These are phyloP conservation scores for Hetaerina titia DNA, from an alignment of 2,888 invertebrate species.

Conservation along the genomic window DNA sequence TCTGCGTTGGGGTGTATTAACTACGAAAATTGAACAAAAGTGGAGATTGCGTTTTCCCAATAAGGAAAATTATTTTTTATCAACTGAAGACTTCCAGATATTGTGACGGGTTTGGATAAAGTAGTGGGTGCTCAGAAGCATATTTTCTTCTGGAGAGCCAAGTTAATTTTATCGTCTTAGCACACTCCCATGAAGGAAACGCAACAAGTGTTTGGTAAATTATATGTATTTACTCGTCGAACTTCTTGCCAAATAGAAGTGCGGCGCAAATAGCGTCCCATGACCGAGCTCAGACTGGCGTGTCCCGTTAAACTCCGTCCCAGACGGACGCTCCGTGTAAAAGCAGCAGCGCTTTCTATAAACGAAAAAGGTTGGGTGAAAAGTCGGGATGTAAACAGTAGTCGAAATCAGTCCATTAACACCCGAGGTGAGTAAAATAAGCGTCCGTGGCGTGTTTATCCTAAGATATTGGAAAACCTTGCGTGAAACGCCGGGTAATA, in stretches of 20 bases:
- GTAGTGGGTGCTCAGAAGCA: too few species aligned
- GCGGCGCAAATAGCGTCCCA: neutral
- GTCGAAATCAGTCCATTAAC: slow-evolving; percentile 14
- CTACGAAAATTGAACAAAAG: too few species aligned
- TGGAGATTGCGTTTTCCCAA: too few species aligned
- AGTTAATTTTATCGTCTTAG: neutral
- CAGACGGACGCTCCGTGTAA: too few species aligned
- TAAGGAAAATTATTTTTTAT: too few species aligned
- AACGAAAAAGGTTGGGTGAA: neutral
- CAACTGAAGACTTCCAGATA: too few species aligned
- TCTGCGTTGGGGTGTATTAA: too few species aligned
- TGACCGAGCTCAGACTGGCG: neutral
- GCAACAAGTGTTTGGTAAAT: neutral
- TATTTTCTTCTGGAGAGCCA: too few species aligned
- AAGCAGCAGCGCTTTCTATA: neutral
- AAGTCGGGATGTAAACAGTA: neutral
- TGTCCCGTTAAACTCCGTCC: neutral
- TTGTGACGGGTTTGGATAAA: too few species aligned
- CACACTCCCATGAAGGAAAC: neutral
- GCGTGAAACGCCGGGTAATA: neutral
- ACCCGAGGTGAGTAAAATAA: neutral
- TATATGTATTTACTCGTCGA: neutral
- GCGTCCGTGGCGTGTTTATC: neutral
- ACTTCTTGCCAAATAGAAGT: neutral
- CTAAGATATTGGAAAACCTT: neutral